Evolutionary conservation across 2,797 vertebrate species (phyloP).

Genomic region (Xiphorhynchus erythropygius): DNA sequence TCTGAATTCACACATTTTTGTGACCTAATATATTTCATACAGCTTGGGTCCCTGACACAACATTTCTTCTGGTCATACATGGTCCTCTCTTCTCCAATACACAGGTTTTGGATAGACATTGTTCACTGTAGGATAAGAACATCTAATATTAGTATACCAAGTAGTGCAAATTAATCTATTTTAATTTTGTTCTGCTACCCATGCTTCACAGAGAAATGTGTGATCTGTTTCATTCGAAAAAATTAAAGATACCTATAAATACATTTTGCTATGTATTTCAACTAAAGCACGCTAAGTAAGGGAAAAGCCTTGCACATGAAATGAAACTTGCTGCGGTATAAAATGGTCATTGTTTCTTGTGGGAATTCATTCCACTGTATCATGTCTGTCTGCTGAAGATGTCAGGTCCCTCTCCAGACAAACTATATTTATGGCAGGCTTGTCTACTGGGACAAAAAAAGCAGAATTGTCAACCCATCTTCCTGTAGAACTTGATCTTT

Average conservation of each 20-base stretch:
- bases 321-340: not conserved
- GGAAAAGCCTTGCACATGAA: not conserved
- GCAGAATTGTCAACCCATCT: not conserved
- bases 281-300: not conserved
- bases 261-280: not conserved
- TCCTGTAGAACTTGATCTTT: not conserved
- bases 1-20: conserved; percentile 7
- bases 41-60: not conserved
- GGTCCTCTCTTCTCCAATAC: not conserved
- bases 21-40: conserved; percentile 3
- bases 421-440: not conserved
- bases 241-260: not conserved
- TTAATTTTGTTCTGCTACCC: not conserved
- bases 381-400: accelerated
- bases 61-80: not conserved
- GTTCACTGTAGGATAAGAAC: not conserved
- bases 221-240: not conserved
- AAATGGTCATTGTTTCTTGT: not conserved
- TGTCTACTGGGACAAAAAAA: not conserved
- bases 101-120: not conserved
- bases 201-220: not conserved
- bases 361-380: not conserved
- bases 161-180: not conserved
- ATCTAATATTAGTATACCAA: not conserved
- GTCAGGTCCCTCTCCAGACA: not conserved